A percentile compares a stretch with the other conserved stretches of the same genome.
These are phyloP conservation scores for Pitta sordida DNA, from an alignment of 2,113 vertebrate genomes.

Conservation along the genomic window DNA sequence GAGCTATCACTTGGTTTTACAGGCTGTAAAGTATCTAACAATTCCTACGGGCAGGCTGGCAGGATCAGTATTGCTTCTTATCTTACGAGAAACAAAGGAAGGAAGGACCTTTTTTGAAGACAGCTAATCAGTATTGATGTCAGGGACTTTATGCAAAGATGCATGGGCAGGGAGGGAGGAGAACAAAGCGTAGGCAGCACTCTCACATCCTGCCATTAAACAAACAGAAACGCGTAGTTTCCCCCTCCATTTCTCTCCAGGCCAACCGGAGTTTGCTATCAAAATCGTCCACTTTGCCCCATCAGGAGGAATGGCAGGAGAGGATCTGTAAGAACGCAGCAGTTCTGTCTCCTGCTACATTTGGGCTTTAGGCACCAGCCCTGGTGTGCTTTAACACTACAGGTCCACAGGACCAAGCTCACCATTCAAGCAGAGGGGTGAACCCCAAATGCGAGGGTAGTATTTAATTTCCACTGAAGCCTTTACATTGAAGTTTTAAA, in stretches of 20 bases:
- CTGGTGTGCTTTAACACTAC: neutral
- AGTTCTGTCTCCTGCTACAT: neutral
- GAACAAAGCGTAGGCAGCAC: neutral
- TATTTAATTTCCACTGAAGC: neutral
- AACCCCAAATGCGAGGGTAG: neutral
- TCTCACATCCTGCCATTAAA: neutral
- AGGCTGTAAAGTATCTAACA: neutral
- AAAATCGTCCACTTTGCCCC: neutral
- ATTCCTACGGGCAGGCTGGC: neutral
- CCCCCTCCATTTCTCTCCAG: neutral
- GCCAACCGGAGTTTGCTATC: neutral
- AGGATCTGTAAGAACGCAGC: neutral
- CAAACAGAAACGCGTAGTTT: neutral
- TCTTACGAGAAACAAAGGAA: conserved; percentile 8
- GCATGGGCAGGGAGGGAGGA: neutral
- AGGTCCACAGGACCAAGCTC: rapidly evolving
- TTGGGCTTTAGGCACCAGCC: neutral
- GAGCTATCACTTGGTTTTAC: neutral
- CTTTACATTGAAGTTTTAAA: neutral
- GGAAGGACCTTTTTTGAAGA: neutral
- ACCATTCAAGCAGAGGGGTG: neutral
- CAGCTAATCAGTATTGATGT: neutral
- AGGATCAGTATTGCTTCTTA: neutral
- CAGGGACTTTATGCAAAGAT: neutral
- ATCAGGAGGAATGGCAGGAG: neutral